Conservation (phyloP, 2,888 invertebrate genomes). For the Heteromurus nitidus region DNA sequence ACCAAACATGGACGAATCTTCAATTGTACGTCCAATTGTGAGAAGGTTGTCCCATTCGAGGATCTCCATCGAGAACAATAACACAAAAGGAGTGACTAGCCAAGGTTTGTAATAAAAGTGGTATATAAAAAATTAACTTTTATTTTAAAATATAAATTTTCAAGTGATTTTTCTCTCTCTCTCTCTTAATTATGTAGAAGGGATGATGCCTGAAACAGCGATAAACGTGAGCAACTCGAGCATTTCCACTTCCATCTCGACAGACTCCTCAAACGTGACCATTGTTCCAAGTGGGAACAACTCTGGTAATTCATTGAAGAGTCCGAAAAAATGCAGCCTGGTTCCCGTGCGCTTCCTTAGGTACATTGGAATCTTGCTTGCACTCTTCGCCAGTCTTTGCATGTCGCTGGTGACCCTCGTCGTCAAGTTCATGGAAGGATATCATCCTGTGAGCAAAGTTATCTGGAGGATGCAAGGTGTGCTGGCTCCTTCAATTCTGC, state of each 20-base stretch:
- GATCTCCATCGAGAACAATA: background rate
- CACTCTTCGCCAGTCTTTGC: slow-evolving; percentile 53
- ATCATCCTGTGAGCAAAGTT: slow-evolving; percentile 64
- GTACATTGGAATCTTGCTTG: slow-evolving; percentile 59
- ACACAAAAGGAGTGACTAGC: slow-evolving; percentile 10
- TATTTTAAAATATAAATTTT: background rate
- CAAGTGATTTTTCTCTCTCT: background rate
- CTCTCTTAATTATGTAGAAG: background rate
- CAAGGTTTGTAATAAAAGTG: too few species aligned
- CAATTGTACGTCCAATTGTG: background rate
- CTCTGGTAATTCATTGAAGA: background rate
- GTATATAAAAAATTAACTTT: background rate
- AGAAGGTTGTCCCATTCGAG: slow-evolving; percentile 32
- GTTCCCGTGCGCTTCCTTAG: background rate
- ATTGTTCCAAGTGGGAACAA: background rate
- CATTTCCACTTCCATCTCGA: background rate
- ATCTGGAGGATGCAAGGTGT: slow-evolving; percentile 69
- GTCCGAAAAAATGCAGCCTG: background rate
- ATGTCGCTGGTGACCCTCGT: slow-evolving; percentile 58
- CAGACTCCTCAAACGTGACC: background rate
- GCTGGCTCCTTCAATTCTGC: slow-evolving; percentile 55
- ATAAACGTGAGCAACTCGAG: background rate
- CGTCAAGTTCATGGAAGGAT: slow-evolving; percentile 63
- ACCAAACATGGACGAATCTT: background rate
- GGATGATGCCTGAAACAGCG: background rate